Conservation (phyloP, 2,797 vertebrate species). For the Leuciscus waleckii region DNA sequence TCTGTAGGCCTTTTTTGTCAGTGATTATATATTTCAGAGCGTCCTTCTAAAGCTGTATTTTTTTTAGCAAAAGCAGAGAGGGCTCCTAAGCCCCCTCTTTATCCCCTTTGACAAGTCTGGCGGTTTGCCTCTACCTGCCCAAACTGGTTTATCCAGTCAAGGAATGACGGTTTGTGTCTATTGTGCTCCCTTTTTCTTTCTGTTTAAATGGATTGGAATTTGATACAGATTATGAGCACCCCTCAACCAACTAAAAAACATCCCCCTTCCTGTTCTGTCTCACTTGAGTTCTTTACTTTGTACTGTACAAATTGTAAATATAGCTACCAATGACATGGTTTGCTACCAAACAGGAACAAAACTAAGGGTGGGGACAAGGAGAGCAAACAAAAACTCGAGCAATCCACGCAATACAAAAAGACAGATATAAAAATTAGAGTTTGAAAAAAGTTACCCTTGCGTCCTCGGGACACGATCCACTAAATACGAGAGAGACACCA, state of each 20-base stretch:
- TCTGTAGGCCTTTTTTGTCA: conserved; percentile 56
- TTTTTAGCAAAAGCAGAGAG: conserved; percentile 59
- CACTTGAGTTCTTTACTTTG: conserved; percentile 15
- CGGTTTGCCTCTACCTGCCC: conserved; percentile 92
- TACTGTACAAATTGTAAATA: conserved; percentile 1
- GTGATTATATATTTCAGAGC: conserved; percentile 56
- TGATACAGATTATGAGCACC: conserved; percentile 79
- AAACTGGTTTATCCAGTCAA: conserved; percentile 94
- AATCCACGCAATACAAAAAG: conserved; percentile 36
- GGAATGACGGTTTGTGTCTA: conserved; percentile 91
- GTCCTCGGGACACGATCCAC: conserved; percentile 74
- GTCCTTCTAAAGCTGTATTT: conserved; percentile 56
- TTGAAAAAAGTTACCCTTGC: conserved; percentile 74
- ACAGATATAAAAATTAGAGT: conserved; percentile 65
- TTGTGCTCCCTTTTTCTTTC: conserved; percentile 82
- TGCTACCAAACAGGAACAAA: conserved; percentile 38
- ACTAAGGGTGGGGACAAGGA: conserved; percentile 29
- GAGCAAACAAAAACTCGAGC: conserved; percentile 51
- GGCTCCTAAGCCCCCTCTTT: conserved; percentile 72
- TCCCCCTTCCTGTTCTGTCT: conserved; percentile 54
- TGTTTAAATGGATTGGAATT: conserved; percentile 84
- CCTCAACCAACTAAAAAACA: conserved; percentile 73
- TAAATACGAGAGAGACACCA: conserved; percentile 74
- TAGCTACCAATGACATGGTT: conserved; percentile 25
- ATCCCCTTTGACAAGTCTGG: conserved; percentile 83